Conservation (phyloP, 1,140 invertebrate species). For the Leptinotarsa lineolata region DNA sequence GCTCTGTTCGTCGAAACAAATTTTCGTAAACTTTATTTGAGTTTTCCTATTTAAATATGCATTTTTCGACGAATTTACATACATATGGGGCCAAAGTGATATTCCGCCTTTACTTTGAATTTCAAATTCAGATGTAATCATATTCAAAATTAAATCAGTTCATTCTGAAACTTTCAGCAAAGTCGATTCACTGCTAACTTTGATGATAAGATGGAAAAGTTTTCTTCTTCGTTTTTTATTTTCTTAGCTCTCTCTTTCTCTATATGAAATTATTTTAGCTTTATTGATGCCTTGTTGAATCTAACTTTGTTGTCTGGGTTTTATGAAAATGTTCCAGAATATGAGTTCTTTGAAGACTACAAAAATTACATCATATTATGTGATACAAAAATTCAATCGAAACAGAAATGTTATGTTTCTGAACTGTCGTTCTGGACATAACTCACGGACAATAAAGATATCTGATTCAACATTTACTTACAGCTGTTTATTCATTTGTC, state of each 20-base stretch:
- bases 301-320: no score
- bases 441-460: no score
- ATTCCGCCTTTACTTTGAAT: constrained; percentile 56
- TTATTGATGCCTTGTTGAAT: constrained; percentile 13
- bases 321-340: no score
- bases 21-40: constrained; percentile 51
- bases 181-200: constrained; percentile 52
- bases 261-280: constrained; percentile 36
- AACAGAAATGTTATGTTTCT: no score
- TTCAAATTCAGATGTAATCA: constrained; percentile 57
- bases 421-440: no score
- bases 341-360: no score
- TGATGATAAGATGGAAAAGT: constrained; percentile 55
- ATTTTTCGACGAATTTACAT: constrained; percentile 55
- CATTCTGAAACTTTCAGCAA: constrained; percentile 49
- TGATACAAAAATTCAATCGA: no score
- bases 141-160: constrained; percentile 58
- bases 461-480: no score
- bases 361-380: no score
- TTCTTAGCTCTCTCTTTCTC: constrained; percentile 18
- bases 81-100: constrained; percentile 53
- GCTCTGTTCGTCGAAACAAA: constrained; percentile 40
- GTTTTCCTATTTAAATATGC: constrained; percentile 55
- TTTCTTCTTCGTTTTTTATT: constrained; percentile 41
- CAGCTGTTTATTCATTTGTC: no score